Percentiles rank a stretch among this genome's conserved stretches.
Conservation (phyloP, 2,113 vertebrate genomes). For the Pygoscelis antarcticus region DNA sequence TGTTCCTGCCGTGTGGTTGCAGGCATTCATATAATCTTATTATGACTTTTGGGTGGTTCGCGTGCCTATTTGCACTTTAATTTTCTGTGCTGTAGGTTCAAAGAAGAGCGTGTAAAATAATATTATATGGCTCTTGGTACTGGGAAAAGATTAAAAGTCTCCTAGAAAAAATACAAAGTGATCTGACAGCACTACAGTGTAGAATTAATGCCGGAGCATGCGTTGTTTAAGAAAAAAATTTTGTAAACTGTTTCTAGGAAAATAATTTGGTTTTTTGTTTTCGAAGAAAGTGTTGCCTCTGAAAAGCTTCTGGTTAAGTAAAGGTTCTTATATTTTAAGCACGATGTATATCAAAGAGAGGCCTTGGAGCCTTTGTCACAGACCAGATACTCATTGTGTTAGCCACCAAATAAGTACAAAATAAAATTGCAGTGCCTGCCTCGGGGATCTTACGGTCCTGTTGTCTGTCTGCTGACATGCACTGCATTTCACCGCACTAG, state of each 20-base stretch:
- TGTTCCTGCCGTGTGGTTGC: slow-evolving; percentile 48
- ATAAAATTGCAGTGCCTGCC: background rate
- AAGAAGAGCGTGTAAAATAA: background rate
- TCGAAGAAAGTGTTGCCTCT: background rate
- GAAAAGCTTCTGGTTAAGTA: background rate
- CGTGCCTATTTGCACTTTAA: background rate
- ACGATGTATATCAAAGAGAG: background rate
- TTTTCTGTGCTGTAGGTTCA: slow-evolving; percentile 41
- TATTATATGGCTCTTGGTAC: background rate
- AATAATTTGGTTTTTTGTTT: background rate
- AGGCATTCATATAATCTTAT: slow-evolving; percentile 33
- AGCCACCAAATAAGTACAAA: background rate
- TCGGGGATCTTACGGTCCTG: background rate
- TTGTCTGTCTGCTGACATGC: background rate
- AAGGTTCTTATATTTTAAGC: background rate
- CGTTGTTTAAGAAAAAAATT: background rate
- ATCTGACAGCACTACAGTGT: background rate
- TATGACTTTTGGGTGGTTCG: background rate
- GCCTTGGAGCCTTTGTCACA: background rate
- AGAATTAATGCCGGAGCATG: background rate
- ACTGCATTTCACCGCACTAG: background rate
- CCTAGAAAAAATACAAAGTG: background rate
- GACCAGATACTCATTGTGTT: background rate
- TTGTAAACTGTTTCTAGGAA: background rate
- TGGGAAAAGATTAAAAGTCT: background rate